phyloP scores from a whole-genome alignment of 2,797 vertebrate species.

The Pithecia hirsuta region DNA sequence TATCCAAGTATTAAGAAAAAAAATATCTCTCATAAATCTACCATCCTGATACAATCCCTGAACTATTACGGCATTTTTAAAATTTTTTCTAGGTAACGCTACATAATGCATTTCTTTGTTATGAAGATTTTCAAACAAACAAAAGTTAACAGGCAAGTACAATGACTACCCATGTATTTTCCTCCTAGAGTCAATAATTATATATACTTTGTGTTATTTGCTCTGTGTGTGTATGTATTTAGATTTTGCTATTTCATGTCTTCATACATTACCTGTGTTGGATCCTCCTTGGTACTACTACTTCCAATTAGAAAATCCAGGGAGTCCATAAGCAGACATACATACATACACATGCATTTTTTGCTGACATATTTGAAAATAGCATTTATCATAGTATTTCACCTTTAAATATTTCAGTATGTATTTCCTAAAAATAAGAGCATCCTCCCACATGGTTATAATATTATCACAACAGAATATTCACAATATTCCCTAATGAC shows the following conservation, averaged over 20 bases:
- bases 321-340: neutral
- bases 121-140: slow-evolving; percentile 30
- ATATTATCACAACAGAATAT: neutral
- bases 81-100: slow-evolving; percentile 21
- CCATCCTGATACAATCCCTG: neutral
- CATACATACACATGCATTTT: neutral
- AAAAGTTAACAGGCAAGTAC: slow-evolving; percentile 36
- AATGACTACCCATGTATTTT: neutral
- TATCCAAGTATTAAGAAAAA: slow-evolving; percentile 34
- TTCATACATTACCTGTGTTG: neutral
- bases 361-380: slow-evolving; percentile 23
- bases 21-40: slow-evolving; percentile 14
- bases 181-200: neutral
- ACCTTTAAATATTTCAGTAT: slow-evolving; percentile 40
- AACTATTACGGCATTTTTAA: neutral
- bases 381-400: neutral
- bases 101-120: neutral
- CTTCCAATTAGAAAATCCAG: neutral
- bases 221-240: neutral
- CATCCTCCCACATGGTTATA: neutral
- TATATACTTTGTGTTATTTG: neutral
- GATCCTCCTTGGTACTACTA: neutral
- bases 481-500: neutral
- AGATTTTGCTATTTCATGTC: neutral
- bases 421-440: neutral